A percentile compares a stretch with the other conserved stretches of the same genome.
phyloP scores from a whole-genome alignment of 2,113 vertebrate species.

The Dolichotis patagonum region DNA sequence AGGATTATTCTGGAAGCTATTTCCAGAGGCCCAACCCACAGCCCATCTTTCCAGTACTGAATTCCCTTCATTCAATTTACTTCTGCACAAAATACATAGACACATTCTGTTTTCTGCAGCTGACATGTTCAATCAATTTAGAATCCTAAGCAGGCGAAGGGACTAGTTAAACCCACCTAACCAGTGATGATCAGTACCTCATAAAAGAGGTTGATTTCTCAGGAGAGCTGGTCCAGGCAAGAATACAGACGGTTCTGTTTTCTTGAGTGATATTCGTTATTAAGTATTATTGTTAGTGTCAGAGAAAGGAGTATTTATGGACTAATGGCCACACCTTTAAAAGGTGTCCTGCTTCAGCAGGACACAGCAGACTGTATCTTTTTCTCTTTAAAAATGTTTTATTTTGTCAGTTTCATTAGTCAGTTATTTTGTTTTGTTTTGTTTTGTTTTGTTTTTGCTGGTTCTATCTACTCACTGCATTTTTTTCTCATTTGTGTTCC shows the following conservation, averaged over 20 bases:
- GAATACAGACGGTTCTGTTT: neutral
- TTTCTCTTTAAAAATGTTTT: neutral
- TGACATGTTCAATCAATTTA: neutral
- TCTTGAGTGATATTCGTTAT: neutral
- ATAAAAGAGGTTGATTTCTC: neutral
- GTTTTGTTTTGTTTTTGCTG: neutral
- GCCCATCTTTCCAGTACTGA: neutral
- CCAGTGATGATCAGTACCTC: neutral
- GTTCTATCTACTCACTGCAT: neutral
- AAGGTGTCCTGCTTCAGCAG: neutral
- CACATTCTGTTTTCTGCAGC: neutral
- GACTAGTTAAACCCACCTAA: neutral
- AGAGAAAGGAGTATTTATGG: neutral
- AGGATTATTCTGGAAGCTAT: neutral
- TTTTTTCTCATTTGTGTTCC: neutral
- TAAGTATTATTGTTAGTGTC: neutral
- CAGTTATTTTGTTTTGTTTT: neutral
- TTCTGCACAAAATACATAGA: neutral
- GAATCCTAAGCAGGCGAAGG: neutral
- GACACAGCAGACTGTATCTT: neutral
- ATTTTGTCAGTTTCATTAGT: neutral
- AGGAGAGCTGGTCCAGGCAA: neutral
- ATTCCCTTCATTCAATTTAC: neutral
- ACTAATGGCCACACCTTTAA: neutral
- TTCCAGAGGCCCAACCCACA: neutral